Conservation (phyloP, 2,888 invertebrate genomes). For the Yponomeuta plumbellus region DNA sequence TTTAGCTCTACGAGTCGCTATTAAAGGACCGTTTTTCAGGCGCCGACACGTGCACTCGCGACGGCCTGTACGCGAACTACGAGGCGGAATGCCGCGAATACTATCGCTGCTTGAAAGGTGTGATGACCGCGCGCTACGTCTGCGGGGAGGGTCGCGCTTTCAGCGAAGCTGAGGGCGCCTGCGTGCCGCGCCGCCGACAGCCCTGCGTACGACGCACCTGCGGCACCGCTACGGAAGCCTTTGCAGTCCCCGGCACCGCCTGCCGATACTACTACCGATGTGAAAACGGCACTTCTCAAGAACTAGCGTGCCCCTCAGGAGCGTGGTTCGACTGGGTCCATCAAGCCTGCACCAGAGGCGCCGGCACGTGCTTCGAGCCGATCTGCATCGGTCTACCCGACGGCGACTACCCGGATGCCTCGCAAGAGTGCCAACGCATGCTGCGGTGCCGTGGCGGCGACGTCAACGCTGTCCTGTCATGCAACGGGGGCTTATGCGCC, state of each 20-base stretch:
- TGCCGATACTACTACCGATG: constrained; percentile 78
- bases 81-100: constrained; percentile 64
- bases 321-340: constrained; percentile 74
- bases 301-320: constrained; percentile 70
- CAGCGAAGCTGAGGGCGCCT: constrained; percentile 59
- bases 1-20: not conserved
- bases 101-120: constrained; percentile 54
- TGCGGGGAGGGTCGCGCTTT: constrained; percentile 60
- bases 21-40: constrained; percentile 2
- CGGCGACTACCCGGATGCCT: constrained; percentile 75
- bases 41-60: constrained; percentile 39
- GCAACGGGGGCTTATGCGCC: constrained; percentile 40
- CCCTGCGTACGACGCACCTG: constrained; percentile 61
- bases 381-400: constrained; percentile 75
- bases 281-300: constrained; percentile 60
- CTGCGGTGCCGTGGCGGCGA: constrained; percentile 68
- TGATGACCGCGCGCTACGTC: constrained; percentile 44
- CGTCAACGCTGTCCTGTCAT: constrained; percentile 52
- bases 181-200: constrained; percentile 50
- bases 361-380: constrained; percentile 77
- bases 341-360: constrained; percentile 70
- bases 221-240: constrained; percentile 54
- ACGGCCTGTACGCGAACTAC: constrained; percentile 66
- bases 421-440: constrained; percentile 73
- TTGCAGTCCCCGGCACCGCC: constrained; percentile 74